phyloP scores from a whole-genome alignment of 2,113 vertebrate genomes.

The Anarhynchus alexandrinus region DNA sequence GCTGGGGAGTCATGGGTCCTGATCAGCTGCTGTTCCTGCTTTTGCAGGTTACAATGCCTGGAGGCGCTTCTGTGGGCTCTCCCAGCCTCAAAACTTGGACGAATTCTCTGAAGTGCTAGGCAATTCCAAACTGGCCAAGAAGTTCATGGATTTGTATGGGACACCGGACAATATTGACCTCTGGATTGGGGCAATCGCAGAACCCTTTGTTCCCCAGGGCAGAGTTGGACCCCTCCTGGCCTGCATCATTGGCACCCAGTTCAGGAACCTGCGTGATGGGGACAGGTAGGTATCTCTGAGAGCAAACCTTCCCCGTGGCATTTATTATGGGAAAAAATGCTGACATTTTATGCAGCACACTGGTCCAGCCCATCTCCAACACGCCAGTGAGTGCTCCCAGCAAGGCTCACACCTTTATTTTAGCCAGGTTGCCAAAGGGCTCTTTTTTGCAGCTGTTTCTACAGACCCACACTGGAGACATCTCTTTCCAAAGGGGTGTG shows the following conservation, averaged over 20 bases:
- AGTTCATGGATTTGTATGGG: conserved; percentile 81
- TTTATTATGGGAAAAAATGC: neutral
- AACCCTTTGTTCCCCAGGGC: conserved; percentile 78
- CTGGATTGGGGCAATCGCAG: conserved; percentile 87
- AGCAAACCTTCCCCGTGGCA: neutral
- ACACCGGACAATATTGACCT: conserved; percentile 85
- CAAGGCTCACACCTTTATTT: neutral
- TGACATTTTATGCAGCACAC: neutral
- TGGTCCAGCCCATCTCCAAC: neutral
- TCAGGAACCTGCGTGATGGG: conserved; percentile 79
- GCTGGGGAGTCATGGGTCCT: neutral
- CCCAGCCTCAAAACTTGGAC: conserved; percentile 73
- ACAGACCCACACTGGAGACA: neutral
- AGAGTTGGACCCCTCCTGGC: conserved; percentile 85
- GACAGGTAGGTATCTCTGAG: conserved; percentile 68
- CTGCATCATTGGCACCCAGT: conserved; percentile 88
- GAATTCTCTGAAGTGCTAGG: conserved; percentile 78
- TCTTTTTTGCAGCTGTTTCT: neutral
- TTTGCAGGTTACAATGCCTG: conserved; percentile 47
- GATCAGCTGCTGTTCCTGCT: neutral
- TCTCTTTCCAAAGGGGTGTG: neutral
- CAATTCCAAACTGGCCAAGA: conserved; percentile 76
- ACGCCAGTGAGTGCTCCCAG: neutral
- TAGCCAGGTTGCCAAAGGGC: neutral
- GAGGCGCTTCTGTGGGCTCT: conserved; percentile 76